Conservation (phyloP, 2,888 invertebrate genomes). For the Dermolepida albohirtum region DNA sequence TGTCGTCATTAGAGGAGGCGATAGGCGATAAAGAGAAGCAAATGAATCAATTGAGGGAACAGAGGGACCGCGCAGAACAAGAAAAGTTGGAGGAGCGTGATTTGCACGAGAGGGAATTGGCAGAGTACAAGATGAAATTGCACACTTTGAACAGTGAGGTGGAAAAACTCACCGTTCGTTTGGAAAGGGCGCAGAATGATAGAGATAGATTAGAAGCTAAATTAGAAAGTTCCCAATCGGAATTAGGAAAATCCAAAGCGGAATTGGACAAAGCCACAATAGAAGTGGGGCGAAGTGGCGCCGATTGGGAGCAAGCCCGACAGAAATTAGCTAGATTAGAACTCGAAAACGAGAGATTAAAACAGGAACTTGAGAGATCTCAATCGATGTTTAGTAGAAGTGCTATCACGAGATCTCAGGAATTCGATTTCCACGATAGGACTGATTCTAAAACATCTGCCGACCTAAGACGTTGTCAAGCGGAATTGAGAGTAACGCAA, state of each 20-base stretch:
- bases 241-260: constrained; percentile 93
- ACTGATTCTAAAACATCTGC: constrained; percentile 79
- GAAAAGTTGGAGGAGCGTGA: constrained; percentile 97
- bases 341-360: constrained; percentile 89
- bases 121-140: constrained; percentile 95
- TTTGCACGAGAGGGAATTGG: constrained; percentile 90
- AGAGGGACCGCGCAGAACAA: constrained; percentile 93
- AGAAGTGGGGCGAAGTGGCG: constrained; percentile 89
- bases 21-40: constrained; percentile 98
- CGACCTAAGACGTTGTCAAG: constrained; percentile 88
- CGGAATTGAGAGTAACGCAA: constrained; percentile 91
- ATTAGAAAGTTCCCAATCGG: constrained; percentile 92
- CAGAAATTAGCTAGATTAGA: constrained; percentile 87
- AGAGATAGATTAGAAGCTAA: constrained; percentile 92
- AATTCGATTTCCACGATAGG: constrained; percentile 44
- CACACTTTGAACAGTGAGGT: constrained; percentile 93
- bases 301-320: constrained; percentile 89
- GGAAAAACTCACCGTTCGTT: constrained; percentile 85
- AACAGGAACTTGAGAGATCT: constrained; percentile 74
- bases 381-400: constrained; percentile 87
- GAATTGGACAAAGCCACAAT: constrained; percentile 92
- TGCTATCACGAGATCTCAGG: constrained; percentile 74
- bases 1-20: constrained; percentile 93
- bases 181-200: constrained; percentile 90
- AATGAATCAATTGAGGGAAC: constrained; percentile 93